Conservation (phyloP, 2,797 vertebrate species). For the Octomys mimax region DNA sequence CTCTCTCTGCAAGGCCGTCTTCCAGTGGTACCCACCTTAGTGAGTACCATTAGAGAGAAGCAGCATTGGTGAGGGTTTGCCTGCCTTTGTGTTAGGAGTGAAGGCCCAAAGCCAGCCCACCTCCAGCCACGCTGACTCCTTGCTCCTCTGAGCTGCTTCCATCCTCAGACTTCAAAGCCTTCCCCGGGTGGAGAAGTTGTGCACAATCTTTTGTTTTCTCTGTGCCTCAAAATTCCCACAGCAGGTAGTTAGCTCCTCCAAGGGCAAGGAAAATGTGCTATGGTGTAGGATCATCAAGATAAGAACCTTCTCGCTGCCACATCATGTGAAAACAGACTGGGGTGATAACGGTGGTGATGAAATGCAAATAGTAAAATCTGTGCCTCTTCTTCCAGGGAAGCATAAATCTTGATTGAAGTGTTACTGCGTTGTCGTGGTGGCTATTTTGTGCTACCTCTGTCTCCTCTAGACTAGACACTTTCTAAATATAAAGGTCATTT, state of each 20-base stretch:
- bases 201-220: not conserved
- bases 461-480: not conserved
- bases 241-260: slow-evolving; percentile 4
- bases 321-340: not conserved
- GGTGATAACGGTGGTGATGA: not conserved
- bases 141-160: not conserved
- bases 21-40: not conserved
- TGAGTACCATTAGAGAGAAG: not conserved
- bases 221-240: slow-evolving; percentile 14
- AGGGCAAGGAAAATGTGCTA: slow-evolving; percentile 9
- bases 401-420: not conserved
- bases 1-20: not conserved
- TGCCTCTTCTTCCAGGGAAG: not conserved
- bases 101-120: not conserved
- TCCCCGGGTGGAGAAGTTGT: not conserved
- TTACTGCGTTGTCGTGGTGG: not conserved
- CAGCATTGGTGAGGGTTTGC: not conserved
- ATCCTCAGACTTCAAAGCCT: not conserved
- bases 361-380: slow-evolving; percentile 53
- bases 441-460: not conserved
- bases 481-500: not conserved
- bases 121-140: not conserved
- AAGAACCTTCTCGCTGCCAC: not conserved
- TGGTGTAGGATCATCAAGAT: not conserved
- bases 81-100: not conserved